A percentile compares a stretch with the other conserved stretches of the same genome.
Conservation (phyloP, 2,797 vertebrate species). For the Crypturellus tataupa region DNA sequence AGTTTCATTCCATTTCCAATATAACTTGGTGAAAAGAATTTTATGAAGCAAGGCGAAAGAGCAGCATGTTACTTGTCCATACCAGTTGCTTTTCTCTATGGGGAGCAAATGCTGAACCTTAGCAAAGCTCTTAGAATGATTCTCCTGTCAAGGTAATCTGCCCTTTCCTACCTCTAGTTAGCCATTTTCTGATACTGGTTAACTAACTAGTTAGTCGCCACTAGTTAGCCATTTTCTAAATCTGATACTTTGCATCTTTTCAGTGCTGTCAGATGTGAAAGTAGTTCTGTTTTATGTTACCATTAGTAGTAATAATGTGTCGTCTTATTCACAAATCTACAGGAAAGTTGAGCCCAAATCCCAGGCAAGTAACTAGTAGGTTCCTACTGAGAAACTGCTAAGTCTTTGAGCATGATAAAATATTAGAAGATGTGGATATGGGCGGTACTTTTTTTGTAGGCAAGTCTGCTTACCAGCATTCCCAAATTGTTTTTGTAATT, state of each 20-base stretch:
- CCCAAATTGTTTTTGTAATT: not conserved
- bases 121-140: not conserved
- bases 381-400: not conserved
- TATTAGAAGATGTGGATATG: not conserved
- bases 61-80: not conserved
- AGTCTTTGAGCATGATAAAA: not conserved
- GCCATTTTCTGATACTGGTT: not conserved
- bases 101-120: not conserved
- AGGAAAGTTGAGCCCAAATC: slow-evolving; percentile 10
- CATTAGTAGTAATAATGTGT: not conserved
- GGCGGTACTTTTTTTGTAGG: not conserved
- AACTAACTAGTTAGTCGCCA: not conserved
- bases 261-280: not conserved
- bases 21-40: not conserved
- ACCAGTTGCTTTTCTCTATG: not conserved
- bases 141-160: not conserved
- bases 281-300: not conserved
- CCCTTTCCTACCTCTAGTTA: not conserved
- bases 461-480: not conserved
- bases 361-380: not conserved
- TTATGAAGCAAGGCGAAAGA: not conserved
- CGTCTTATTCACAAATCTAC: not conserved
- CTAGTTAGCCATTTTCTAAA: not conserved
- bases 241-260: not conserved
- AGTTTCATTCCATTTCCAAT: not conserved